Conservation (phyloP, 2,888 invertebrate species). For the Tiphia femorata region DNA sequence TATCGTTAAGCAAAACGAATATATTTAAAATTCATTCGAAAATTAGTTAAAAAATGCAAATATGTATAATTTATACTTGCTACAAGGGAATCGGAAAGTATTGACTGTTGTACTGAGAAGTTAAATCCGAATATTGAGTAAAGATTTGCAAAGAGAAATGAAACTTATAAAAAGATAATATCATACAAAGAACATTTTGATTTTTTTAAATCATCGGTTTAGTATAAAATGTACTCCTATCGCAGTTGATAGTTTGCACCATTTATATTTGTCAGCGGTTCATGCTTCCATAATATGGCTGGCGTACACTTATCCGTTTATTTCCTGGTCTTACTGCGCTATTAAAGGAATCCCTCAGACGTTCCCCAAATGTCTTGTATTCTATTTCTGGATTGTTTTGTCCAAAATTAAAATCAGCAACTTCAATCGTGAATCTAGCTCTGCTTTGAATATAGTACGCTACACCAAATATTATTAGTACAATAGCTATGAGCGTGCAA, state of each 20-base stretch:
- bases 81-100: too few species aligned
- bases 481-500: constrained; percentile 85
- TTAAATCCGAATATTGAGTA: not conserved
- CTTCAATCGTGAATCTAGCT: constrained; percentile 85
- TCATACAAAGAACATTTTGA: too few species aligned
- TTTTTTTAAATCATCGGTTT: too few species aligned
- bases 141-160: not conserved
- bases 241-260: constrained; percentile 14
- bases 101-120: too few species aligned
- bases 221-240: constrained; percentile 8
- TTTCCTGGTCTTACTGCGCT: constrained; percentile 71
- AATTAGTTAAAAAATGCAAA: not conserved
- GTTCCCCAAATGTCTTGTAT: constrained; percentile 88
- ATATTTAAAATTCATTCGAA: too few species aligned
- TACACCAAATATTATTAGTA: constrained; percentile 87
- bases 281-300: constrained; percentile 66
- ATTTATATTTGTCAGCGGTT: constrained; percentile 49
- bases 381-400: constrained; percentile 84
- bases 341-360: constrained; percentile 82
- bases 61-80: too few species aligned
- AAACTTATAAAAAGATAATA: not conserved
- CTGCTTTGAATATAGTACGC: constrained; percentile 88
- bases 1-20: not conserved
- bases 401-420: constrained; percentile 92
- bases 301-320: constrained; percentile 55